Base-by-base conservation (phyloP, 1,140 invertebrate species). In the Druon quercuslanigerum region DNA sequence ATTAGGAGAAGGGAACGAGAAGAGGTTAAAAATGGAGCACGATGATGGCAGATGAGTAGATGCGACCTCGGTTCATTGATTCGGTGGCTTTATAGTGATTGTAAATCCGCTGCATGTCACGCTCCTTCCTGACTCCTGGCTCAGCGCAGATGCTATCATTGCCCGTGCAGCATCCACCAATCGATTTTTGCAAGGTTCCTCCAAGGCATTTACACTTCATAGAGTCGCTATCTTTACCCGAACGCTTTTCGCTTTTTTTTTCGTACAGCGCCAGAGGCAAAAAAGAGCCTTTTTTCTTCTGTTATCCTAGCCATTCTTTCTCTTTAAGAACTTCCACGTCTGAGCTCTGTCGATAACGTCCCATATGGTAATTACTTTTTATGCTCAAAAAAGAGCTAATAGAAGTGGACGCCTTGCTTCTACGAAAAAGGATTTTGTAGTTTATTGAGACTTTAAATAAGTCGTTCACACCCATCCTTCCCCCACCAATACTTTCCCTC, bases 81-180 rank as follows among this genome's bases (percentile, higher is more conserved):
- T 83, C 82, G 73, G 71, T 73, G 81, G 81, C 79, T 83, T 80
- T 83, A 81, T 66, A 66, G 60, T 66, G 60, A 66, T 83, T 83
- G 78, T 83, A 82, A 83, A 83, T 80, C 60, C 76, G 80, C 82
- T 77, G 78, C 80, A 79, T 82, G 80, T 82, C 82, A 83, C 80
- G 76, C 77, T 83, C 75, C 80, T 81, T 83, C 73, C 80, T 81
- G 81, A 84, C 78, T 80, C 77, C 80, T 84, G 70, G 75, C 80
- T 82, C 83, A 84, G 83, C 82, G 82, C 82, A 84, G 82, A 84
- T 84, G 75, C 81, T 84, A 84, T 82, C 83, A 79, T 79, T 78
- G 79, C 79, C 77, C 81, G 80, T 84, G 80, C 83, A 82, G 77
- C 83, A 84, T 84, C 60, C 33, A 40, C 60, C 12, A 66, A 66